phyloP scores from a whole-genome alignment of 1,140 invertebrate species.

The Drosophila dunni region DNA sequence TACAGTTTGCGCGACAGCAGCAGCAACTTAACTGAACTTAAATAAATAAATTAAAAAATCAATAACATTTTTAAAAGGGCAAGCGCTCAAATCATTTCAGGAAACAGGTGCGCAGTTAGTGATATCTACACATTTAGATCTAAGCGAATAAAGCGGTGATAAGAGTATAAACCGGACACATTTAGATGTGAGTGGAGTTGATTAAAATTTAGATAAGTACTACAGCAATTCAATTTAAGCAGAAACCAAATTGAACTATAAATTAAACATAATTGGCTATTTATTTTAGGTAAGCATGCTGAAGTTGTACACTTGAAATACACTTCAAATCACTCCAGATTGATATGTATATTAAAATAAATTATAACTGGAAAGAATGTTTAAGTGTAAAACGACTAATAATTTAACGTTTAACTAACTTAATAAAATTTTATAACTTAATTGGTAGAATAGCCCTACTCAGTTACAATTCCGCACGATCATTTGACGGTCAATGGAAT shows the following conservation, averaged over 20 bases:
- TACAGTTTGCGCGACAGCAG: conserved; percentile 66
- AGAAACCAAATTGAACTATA: background rate
- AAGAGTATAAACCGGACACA: background rate
- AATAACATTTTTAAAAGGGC: conserved; percentile 59
- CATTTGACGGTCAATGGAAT: conserved; percentile 23
- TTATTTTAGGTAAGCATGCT: background rate
- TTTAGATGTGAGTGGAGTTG: background rate
- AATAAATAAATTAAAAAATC: conserved; percentile 83
- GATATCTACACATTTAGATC: background rate
- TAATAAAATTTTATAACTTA: no score
- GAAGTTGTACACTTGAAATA: background rate
- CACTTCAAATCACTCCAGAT: no score
- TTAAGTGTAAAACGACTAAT: no score
- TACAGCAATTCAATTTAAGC: background rate
- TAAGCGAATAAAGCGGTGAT: background rate
- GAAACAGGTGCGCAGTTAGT: conserved; percentile 26
- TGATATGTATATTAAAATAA: no score
- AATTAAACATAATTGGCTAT: background rate
- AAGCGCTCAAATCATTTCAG: conserved; percentile 24
- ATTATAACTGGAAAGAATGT: no score
- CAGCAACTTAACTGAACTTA: conserved; percentile 25
- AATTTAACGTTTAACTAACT: no score
- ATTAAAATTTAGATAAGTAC: conserved; percentile 4
- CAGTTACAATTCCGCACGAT: conserved; percentile 1
- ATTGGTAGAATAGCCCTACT: no score